Conservation (phyloP, 1,140 invertebrate genomes). For the Stenopsyche tienmushanensis region DNA sequence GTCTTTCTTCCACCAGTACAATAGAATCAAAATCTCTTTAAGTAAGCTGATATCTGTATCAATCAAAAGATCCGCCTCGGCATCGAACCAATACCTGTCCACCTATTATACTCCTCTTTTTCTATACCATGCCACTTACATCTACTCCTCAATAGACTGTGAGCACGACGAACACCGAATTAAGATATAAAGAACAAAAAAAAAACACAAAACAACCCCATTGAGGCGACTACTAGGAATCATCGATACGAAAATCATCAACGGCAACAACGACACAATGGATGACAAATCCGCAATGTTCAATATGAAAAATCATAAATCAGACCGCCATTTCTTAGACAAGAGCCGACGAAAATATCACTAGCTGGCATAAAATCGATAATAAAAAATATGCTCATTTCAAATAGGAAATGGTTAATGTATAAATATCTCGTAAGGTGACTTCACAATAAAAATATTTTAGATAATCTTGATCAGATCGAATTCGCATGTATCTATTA, state of each 20-base stretch:
- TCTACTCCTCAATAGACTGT: background rate
- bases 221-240: background rate
- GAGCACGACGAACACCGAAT: too few relatives aligned
- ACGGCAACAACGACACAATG: background rate
- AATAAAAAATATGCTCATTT: too few relatives aligned
- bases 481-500: too few relatives aligned
- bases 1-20: conserved; percentile 37
- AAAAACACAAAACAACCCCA: background rate
- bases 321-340: too few relatives aligned
- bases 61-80: conserved; percentile 36
- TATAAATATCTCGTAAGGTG: too few relatives aligned
- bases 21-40: conserved; percentile 39
- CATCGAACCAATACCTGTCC: conserved; percentile 4
- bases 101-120: conserved; percentile 2
- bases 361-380: too few relatives aligned
- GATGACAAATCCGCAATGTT: background rate
- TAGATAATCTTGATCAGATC: too few relatives aligned
- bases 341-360: too few relatives aligned
- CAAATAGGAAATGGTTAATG: too few relatives aligned
- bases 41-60: conserved; percentile 42
- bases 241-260: background rate
- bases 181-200: too few relatives aligned
- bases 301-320: background rate
- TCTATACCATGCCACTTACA: background rate
- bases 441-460: too few relatives aligned